Base-by-base conservation (phyloP, 2,888 invertebrate species). In the Baccha elongata region DNA sequence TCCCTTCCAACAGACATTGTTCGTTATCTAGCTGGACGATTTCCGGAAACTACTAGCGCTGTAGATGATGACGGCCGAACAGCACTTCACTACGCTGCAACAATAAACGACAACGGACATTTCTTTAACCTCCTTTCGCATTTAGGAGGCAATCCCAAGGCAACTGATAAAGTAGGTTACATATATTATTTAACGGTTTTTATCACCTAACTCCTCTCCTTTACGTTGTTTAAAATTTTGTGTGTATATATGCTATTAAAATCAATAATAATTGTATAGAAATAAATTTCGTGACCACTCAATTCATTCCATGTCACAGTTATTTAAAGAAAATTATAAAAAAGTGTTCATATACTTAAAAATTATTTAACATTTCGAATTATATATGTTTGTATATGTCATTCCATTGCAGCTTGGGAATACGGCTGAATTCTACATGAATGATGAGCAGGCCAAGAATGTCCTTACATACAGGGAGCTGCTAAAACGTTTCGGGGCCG, bases 61-160 rank as follows among this genome's bases (percentile, higher is more conserved):
- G 93, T 94, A 53, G 97, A 97, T 90, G 93, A 94, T 86, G 94
- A 95, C 89, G 96, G 95, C 50, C 92, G 97, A 86, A 96, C 97
- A n/a, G 94, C 97, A 0, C 92, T 98, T 84, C 97, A 98, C 91
- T 98, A 97, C 88, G 96, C 97, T 1, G 96, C 96, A 2, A 94
- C 94, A 10, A 91, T 96, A 73, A 94, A 94, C 42, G 96, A 98
- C 87, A 97, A 97, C 87, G 96, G 96, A 0, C 96, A 97, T 89
- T 96, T 96, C 88, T 97, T 95, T 89, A 96, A 96, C 89, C 92
- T 97, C 65, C 91, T 98, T 60, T 93, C 95, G 85, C 96, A 96
- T 88, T 93, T 97, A 72, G 98, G 98, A 58, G 96, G 96, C 35
- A 96, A 98, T 91, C 93, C 95, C 1, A 94, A 95, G 87, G 92